Evolutionary conservation across 1,140 invertebrate genomes (phyloP).

Genomic region (Rhagoletis zephyria): DNA sequence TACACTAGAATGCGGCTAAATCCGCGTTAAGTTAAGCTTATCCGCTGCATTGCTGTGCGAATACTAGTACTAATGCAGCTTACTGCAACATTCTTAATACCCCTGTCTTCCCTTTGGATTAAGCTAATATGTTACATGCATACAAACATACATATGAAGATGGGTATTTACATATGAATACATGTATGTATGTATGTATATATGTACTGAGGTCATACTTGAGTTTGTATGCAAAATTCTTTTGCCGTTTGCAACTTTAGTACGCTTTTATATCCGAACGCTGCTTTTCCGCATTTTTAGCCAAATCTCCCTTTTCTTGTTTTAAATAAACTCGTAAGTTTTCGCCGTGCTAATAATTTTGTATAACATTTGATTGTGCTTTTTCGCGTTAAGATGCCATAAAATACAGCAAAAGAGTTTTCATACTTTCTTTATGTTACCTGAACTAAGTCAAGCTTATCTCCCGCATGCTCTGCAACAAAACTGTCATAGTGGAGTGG

Average conservation of each 20-base stretch:
- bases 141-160: too few relatives aligned
- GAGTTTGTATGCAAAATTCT: neutral
- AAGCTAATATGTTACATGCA: too few relatives aligned
- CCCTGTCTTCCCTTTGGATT: too few relatives aligned
- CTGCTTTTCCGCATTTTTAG: neutral
- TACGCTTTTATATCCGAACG: neutral
- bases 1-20: conserved; percentile 19
- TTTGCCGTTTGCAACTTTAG: neutral
- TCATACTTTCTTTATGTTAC: too few relatives aligned
- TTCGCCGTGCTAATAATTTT: neutral
- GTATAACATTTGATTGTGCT: too few relatives aligned
- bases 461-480: too few relatives aligned
- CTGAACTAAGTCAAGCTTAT: too few relatives aligned
- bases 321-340: neutral
- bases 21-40: conserved; percentile 48
- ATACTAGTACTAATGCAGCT: neutral
- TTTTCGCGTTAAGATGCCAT: too few relatives aligned
- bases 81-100: too few relatives aligned
- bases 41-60: conserved; percentile 40
- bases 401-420: too few relatives aligned
- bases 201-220: neutral
- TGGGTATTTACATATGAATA: neutral
- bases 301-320: too few relatives aligned
- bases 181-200: neutral
- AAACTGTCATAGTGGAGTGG: too few relatives aligned